Evolutionary conservation across 2,797 vertebrate genomes (phyloP).

Genomic region (Eleutherodactylus coqui): DNA sequence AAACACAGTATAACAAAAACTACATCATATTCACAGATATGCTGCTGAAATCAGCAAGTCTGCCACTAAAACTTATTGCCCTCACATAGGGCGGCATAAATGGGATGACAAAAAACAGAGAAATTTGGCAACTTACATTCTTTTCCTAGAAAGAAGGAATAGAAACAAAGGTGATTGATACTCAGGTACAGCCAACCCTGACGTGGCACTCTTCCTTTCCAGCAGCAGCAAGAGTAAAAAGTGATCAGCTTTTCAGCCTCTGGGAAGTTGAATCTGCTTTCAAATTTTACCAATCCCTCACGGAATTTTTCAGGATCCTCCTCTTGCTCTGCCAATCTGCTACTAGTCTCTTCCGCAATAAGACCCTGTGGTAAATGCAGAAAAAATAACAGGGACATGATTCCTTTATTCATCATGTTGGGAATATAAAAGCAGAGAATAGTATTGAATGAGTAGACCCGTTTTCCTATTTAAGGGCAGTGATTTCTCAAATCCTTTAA

Average conservation of each 20-base stretch:
- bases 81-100: too few species aligned
- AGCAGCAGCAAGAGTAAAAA: slow-evolving; percentile 94
- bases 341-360: slow-evolving; percentile 90
- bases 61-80: too few species aligned
- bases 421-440: not conserved
- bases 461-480: not conserved
- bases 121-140: slow-evolving; percentile 81
- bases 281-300: slow-evolving; percentile 89
- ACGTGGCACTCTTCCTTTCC: slow-evolving; percentile 94
- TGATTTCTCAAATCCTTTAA: not conserved
- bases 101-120: too few species aligned
- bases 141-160: slow-evolving; percentile 96
- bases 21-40: too few species aligned
- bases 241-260: slow-evolving; percentile 90
- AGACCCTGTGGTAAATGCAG: slow-evolving; percentile 80
- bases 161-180: slow-evolving; percentile 96
- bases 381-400: not conserved
- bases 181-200: slow-evolving; percentile 98
- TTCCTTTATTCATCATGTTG: not conserved
- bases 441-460: not conserved
- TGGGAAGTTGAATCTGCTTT: slow-evolving; percentile 90
- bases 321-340: slow-evolving; percentile 88
- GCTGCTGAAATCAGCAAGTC: too few species aligned
- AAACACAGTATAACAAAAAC: too few species aligned
- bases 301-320: slow-evolving; percentile 92